These are phyloP conservation scores for Collichthys lucidus DNA, from an alignment of 2,113 vertebrate species.

Conservation along the genomic window DNA sequence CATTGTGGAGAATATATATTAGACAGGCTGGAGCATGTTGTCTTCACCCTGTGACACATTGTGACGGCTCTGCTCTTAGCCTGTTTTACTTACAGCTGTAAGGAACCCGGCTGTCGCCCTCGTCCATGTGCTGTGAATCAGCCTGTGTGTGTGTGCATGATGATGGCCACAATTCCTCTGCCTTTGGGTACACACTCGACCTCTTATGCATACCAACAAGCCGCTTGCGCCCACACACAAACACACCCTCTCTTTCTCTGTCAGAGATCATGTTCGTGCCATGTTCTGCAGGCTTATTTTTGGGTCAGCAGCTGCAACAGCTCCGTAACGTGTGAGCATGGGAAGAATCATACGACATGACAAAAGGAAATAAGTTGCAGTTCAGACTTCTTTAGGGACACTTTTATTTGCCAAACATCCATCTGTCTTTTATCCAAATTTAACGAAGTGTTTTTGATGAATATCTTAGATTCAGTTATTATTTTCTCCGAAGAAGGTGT, in stretches of 20 bases:
- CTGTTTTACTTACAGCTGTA: slow-evolving; percentile 48
- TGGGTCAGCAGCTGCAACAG: slow-evolving; percentile 67
- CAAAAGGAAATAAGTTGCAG: slow-evolving; percentile 24
- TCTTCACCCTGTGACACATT: slow-evolving; percentile 9
- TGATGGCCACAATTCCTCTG: slow-evolving; percentile 51
- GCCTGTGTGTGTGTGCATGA: slow-evolving; percentile 36
- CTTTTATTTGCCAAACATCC: background rate
- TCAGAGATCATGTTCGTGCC: slow-evolving; percentile 60
- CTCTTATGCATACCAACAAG: slow-evolving; percentile 57
- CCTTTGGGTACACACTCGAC: slow-evolving; percentile 50
- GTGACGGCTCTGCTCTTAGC: slow-evolving; percentile 28
- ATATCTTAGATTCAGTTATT: background rate
- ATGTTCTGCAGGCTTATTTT: slow-evolving; percentile 59
- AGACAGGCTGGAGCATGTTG: background rate
- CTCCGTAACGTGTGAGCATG: slow-evolving; percentile 46
- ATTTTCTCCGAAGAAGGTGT: background rate
- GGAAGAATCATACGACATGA: slow-evolving; percentile 30
- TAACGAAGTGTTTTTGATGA: background rate
- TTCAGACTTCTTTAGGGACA: background rate
- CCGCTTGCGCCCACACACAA: slow-evolving; percentile 21
- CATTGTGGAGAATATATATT: background rate
- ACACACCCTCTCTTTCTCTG: slow-evolving; percentile 40
- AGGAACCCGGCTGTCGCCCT: slow-evolving; percentile 51
- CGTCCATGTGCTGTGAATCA: slow-evolving; percentile 62
- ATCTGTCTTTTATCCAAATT: background rate